A percentile compares a stretch with the other conserved stretches of the same genome.
phyloP scores from a whole-genome alignment of 2,888 invertebrate species.

The Melieria picta region DNA sequence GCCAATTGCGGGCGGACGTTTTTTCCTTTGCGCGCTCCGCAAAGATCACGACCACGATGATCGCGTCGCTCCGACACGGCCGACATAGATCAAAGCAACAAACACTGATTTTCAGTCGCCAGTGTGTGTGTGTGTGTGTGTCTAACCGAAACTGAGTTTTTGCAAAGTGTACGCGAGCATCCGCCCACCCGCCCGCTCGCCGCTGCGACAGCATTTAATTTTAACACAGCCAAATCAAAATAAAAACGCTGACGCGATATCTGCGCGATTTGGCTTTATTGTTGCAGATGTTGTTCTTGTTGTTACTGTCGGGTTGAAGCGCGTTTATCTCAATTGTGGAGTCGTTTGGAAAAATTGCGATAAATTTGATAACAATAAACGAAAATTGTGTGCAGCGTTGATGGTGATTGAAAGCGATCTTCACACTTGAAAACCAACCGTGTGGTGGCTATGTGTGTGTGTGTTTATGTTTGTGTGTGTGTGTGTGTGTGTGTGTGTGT shows the following conservation, averaged over 20 bases:
- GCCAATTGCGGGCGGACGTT: conserved; percentile 12
- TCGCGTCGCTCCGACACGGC: too few relatives aligned
- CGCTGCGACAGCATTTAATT: neutral
- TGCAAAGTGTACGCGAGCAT: neutral
- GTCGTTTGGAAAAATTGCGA: conserved; percentile 19
- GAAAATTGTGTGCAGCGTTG: conserved; percentile 14
- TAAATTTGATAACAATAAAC: conserved; percentile 36
- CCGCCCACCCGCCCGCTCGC: too few relatives aligned
- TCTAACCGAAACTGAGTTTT: neutral
- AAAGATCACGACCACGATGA: conserved; percentile 27
- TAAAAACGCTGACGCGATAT: neutral
- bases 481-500: too few relatives aligned
- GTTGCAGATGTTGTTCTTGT: neutral
- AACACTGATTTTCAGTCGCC: too few relatives aligned
- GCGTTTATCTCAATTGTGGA: conserved; percentile 32
- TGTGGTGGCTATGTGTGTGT: neutral
- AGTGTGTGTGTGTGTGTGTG: neutral
- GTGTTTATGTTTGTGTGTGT: neutral
- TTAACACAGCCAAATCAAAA: neutral
- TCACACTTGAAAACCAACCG: conserved; percentile 35
- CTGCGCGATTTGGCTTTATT: neutral
- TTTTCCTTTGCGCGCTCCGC: too few relatives aligned
- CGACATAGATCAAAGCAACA: too few relatives aligned
- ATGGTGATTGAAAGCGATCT: conserved; percentile 34
- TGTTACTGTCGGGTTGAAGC: neutral